Conservation (phyloP, 1,140 invertebrate species). For the Nasonia giraulti region DNA sequence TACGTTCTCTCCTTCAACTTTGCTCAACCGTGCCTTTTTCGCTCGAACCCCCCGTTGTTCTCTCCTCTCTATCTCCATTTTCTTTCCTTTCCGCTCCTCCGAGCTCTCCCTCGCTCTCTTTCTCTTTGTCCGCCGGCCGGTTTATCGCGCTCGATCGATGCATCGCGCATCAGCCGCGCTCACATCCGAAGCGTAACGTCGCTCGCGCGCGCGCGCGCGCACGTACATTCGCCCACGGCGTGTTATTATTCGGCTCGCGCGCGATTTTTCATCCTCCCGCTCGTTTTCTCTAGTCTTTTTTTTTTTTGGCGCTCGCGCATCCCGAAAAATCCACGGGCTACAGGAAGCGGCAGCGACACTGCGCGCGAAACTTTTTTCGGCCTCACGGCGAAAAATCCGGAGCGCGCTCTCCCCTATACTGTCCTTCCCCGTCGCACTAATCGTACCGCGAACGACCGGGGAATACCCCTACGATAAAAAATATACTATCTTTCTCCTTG, state of each 20-base stretch:
- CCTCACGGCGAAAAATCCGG: background rate
- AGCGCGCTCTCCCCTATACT: background rate
- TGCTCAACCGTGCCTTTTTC: background rate
- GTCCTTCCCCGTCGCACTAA: background rate
- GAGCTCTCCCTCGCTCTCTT: background rate
- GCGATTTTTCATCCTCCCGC: conserved; percentile 13
- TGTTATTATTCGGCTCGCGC: background rate
- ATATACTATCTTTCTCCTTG: conserved; percentile 39
- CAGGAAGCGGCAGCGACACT: background rate
- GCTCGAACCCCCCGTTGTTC: background rate
- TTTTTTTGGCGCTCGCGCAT: background rate
- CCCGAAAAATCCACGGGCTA: background rate
- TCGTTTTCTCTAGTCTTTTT: background rate
- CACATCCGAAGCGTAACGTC: background rate
- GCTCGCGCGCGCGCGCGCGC: background rate
- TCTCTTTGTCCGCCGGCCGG: background rate
- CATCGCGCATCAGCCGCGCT: no score
- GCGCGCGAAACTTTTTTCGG: conserved; percentile 9
- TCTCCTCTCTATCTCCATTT: background rate
- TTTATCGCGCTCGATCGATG: conserved; percentile 12
- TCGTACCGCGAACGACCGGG: background rate
- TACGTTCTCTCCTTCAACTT: conserved; percentile 14
- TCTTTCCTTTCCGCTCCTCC: conserved; percentile 14
- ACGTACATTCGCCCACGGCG: background rate
- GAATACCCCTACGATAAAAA: conserved; percentile 41